Percentiles rank a stretch among this genome's conserved stretches.
Conservation (phyloP, 2,888 invertebrate species). For the Watsonalla cultraria region DNA sequence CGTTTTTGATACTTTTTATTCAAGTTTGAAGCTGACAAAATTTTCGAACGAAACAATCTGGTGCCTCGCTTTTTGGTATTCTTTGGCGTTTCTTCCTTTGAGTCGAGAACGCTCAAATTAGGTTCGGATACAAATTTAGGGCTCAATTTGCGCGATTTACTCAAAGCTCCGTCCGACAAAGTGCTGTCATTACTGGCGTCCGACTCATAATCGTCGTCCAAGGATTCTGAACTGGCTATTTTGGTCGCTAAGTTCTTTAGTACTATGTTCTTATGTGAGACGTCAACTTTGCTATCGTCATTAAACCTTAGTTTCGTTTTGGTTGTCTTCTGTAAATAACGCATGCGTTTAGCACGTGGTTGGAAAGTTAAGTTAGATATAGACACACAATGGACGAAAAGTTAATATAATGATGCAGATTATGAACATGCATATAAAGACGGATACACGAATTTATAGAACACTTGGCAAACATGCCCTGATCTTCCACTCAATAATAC, state of each 20-base stretch:
- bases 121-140: conserved; percentile 74
- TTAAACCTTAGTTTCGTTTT: conserved; percentile 58
- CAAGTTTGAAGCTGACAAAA: conserved; percentile 45
- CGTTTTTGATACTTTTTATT: conserved; percentile 69
- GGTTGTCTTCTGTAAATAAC: conserved; percentile 57
- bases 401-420: conserved; percentile 20
- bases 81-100: conserved; percentile 61
- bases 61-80: conserved; percentile 56
- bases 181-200: conserved; percentile 69
- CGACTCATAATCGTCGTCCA: conserved; percentile 63
- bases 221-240: conserved; percentile 61
- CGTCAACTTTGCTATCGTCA: conserved; percentile 57
- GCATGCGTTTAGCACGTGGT: conserved; percentile 36
- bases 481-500: no score
- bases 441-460: neutral
- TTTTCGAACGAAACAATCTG: conserved; percentile 64
- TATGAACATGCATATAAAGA: neutral
- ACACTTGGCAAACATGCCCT: neutral
- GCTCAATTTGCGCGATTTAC: conserved; percentile 51
- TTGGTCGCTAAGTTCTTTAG: conserved; percentile 67
- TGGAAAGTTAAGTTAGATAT: conserved; percentile 37
- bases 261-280: conserved; percentile 66
- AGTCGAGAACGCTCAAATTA: conserved; percentile 60
- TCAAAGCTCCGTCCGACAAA: conserved; percentile 63
- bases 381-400: conserved; percentile 11